Evolutionary conservation across 2,888 invertebrate genomes (phyloP).

Genomic region (Dilophus febrilis): DNA sequence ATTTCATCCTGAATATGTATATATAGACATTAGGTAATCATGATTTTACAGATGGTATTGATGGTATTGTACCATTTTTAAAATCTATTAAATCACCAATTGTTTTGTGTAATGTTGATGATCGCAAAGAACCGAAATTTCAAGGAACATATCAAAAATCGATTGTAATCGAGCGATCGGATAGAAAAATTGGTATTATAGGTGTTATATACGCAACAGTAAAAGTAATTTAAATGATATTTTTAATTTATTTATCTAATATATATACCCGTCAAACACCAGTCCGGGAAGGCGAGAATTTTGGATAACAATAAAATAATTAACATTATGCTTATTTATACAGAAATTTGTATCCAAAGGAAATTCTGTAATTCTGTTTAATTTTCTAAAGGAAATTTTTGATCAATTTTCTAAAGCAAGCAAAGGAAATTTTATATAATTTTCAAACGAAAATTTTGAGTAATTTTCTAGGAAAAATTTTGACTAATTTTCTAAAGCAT

Average conservation of each 20-base stretch:
- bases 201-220: constrained; percentile 57
- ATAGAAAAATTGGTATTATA: constrained; percentile 56
- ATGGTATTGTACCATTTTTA: constrained; percentile 43
- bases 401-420: too few species aligned
- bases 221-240: constrained; percentile 35
- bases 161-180: constrained; percentile 40
- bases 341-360: constrained; percentile 29
- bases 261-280: too few species aligned
- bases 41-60: constrained; percentile 65
- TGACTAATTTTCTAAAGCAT: too few species aligned
- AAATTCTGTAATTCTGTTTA: too few species aligned
- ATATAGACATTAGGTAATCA: constrained; percentile 66
- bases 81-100: constrained; percentile 44
- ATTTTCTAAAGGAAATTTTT: too few species aligned
- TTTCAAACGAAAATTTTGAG: too few species aligned
- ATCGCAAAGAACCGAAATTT: constrained; percentile 44
- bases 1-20: constrained; percentile 5
- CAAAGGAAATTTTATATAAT: too few species aligned
- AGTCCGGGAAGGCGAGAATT: too few species aligned
- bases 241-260: too few species aligned
- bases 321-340: constrained; percentile 73
- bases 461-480: too few species aligned
- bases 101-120: constrained; percentile 61
- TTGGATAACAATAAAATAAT: too few species aligned
- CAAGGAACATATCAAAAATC: constrained; percentile 45